Evolutionary conservation across 2,888 invertebrate species (phyloP).

Genomic region (Rutpela maculata): DNA sequence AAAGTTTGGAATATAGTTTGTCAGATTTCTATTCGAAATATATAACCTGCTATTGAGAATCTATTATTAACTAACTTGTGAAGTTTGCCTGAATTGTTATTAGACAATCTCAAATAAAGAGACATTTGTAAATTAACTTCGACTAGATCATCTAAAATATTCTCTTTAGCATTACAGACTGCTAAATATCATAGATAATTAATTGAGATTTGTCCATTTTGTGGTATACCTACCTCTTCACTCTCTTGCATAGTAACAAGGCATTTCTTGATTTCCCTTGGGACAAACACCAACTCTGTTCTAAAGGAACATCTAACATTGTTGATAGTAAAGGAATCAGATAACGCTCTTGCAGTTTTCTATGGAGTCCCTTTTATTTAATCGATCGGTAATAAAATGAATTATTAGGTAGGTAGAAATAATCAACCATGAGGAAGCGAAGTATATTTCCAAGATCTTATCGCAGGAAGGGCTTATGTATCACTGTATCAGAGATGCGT

Average conservation of each 20-base stretch:
- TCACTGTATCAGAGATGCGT: not conserved
- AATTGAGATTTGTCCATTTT: conserved; percentile 58
- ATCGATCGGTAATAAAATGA: conserved; percentile 9
- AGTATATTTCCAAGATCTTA: not conserved
- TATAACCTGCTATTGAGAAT: not conserved
- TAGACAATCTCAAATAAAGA: too few species aligned
- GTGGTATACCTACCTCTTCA: conserved; percentile 50
- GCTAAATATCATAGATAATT: conserved; percentile 50
- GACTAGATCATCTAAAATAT: not conserved
- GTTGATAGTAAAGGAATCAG: conserved; percentile 36
- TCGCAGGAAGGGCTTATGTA: not conserved
- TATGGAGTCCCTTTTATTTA: conserved; percentile 8
- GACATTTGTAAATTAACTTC: not conserved
- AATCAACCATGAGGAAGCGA: not conserved
- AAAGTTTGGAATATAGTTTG: not conserved
- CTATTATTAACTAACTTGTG: not conserved
- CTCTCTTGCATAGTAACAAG: conserved; percentile 56
- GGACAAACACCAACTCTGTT: conserved; percentile 49
- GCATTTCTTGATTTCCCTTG: conserved; percentile 58
- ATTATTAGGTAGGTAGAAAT: conserved; percentile 2
- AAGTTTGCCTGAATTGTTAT: too few species aligned
- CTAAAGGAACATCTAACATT: conserved; percentile 49
- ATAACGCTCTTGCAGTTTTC: conserved; percentile 11
- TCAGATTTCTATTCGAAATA: not conserved
- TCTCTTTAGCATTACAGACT: not conserved